Conservation (phyloP, 2,113 vertebrate species). For the Bos taurus region ARS-UCD2.0 NC_037347.1:32260501-32261000, state of each 20-base stretch:
- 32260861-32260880: background rate
- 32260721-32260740: background rate
- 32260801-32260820: background rate
- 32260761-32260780: background rate
- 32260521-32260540: background rate
- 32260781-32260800: background rate
- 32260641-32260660: background rate
- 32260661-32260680: background rate
- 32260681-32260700: background rate
- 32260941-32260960: background rate
- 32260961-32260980: background rate
- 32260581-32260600: background rate
- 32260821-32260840: background rate
- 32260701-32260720: background rate
- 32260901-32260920: background rate
- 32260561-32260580: background rate
- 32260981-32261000: background rate
- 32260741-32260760: background rate
- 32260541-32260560: background rate
- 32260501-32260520: background rate
- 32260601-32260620: background rate
- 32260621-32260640: background rate
- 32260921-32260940: background rate
- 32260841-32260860: background rate
- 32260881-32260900: background rate